These are phyloP conservation scores for Camponotus floridanus DNA, from an alignment of 1,140 invertebrate species.

Conservation along the genomic window DNA sequence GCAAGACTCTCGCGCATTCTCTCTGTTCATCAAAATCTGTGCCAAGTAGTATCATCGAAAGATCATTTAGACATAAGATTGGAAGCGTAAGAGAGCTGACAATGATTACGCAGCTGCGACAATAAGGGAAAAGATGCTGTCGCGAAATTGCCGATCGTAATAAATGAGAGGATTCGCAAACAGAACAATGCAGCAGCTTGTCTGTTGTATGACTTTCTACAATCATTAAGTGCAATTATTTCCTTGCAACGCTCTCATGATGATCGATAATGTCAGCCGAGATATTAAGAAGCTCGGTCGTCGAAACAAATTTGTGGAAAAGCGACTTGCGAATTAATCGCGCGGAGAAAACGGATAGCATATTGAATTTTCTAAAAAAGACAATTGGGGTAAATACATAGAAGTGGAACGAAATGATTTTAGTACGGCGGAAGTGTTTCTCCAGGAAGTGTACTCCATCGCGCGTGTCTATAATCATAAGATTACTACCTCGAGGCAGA, in stretches of 20 bases:
- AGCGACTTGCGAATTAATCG: conserved; percentile 8
- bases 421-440: background rate
- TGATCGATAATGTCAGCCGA: conserved; percentile 25
- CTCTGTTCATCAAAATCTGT: background rate
- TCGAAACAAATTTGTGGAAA: conserved; percentile 26
- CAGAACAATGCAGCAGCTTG: conserved; percentile 22
- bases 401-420: conserved; percentile 2
- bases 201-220: conserved; percentile 49
- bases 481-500: background rate
- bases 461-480: background rate
- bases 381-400: background rate
- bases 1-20: background rate
- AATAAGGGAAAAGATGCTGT: conserved; percentile 9
- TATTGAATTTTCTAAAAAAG: background rate
- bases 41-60: conserved; percentile 22
- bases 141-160: conserved; percentile 43
- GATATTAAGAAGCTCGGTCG: conserved; percentile 27
- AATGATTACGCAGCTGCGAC: conserved; percentile 30
- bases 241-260: conserved; percentile 17
- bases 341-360: conserved; percentile 4
- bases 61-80: background rate
- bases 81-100: background rate
- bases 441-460: background rate
- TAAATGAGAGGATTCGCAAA: conserved; percentile 39
- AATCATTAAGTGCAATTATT: conserved; percentile 42